Base-by-base conservation (phyloP, 2,888 invertebrate species). In the Drosophila macrospina region DNA sequence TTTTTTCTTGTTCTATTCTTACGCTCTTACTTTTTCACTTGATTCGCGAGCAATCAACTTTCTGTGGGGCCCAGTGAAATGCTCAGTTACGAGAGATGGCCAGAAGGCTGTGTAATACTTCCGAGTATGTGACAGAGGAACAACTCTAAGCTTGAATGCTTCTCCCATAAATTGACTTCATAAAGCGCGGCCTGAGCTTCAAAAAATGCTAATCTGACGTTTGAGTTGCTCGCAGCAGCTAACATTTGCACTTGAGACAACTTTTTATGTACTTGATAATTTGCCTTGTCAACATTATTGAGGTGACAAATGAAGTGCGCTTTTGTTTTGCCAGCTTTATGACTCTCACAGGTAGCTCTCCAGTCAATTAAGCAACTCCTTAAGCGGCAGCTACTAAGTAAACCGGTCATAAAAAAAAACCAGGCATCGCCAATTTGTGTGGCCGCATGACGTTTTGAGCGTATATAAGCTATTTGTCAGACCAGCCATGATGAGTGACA, bases 241-340 rank as follows among this genome's bases (percentile, higher is more conserved):
- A 47, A 52, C 42, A 55, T 52, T 50, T 62, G 64, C 68, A 56
- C 50, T 56, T 44, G 48, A 42, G 56, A 45, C 57, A 61, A 66
- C 60, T 65, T 68, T 79, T 87, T 75, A 87, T 78, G 83, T 63
- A 54, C 68, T 48, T 63, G 78, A 76, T 79, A 82, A 85, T 85
- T 79, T 77, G 65, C 57, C 64, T 76, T 65, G 76, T 74, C 69
- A 71, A 84, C 69, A 76, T 65, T 77, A 63, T 72, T 68, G 60
- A 42, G 71, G 54, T 55, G 42, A 64, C 42, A 63, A 69, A 66
- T 68, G 54, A 68, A 52, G 71, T 42, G 57, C 34, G 55, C 55
- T 57, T 65, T 78, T 78, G 32, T 78, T 68, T 63, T 42, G 67
- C 64, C 54, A 56, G 45, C 26, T 61, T 73, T 69, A 69, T 39